phyloP scores from a whole-genome alignment of 2,888 invertebrate genomes.

The Orthonevra nobilis region DNA sequence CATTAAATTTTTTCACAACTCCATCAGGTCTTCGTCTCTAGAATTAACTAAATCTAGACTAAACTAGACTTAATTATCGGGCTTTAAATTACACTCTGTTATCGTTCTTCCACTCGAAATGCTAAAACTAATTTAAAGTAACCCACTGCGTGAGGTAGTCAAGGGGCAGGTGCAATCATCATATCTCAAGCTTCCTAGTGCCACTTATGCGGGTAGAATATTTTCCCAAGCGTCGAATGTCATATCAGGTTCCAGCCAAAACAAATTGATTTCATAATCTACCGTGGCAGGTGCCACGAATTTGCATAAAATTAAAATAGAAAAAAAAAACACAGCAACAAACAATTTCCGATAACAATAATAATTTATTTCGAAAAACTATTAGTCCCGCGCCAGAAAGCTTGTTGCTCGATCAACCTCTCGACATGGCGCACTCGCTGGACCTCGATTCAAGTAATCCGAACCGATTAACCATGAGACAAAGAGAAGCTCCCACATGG shows the following conservation, averaged over 20 bases:
- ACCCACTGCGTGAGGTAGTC: too few species aligned
- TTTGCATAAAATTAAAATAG: constrained; percentile 28
- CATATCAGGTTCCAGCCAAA: constrained; percentile 12
- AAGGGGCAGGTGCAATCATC: too few species aligned
- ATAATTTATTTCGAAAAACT: constrained; percentile 50
- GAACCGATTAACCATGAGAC: constrained; percentile 40
- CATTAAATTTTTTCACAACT: too few species aligned
- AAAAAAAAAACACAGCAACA: not conserved
- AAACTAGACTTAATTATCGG: too few species aligned
- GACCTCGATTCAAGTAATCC: constrained; percentile 38
- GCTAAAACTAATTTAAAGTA: too few species aligned
- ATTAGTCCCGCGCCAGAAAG: constrained; percentile 39
- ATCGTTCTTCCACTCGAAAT: too few species aligned
- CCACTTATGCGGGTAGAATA: too few species aligned
- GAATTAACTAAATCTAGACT: too few species aligned
- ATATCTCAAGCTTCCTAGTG: too few species aligned
- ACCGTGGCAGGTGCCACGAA: constrained; percentile 46
- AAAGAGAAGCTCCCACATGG: constrained; percentile 48
- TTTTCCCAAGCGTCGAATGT: constrained; percentile 24
- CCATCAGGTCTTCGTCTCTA: too few species aligned
- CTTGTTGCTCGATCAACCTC: not conserved
- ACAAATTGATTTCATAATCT: constrained; percentile 59
- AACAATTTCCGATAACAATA: constrained; percentile 16
- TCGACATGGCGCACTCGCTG: constrained; percentile 2
- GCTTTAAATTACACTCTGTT: too few species aligned